A percentile compares a stretch with the other conserved stretches of the same genome.
These are phyloP conservation scores for Pipistrellus kuhlii DNA, from an alignment of 2,797 vertebrate genomes.

Conservation along the genomic window DNA sequence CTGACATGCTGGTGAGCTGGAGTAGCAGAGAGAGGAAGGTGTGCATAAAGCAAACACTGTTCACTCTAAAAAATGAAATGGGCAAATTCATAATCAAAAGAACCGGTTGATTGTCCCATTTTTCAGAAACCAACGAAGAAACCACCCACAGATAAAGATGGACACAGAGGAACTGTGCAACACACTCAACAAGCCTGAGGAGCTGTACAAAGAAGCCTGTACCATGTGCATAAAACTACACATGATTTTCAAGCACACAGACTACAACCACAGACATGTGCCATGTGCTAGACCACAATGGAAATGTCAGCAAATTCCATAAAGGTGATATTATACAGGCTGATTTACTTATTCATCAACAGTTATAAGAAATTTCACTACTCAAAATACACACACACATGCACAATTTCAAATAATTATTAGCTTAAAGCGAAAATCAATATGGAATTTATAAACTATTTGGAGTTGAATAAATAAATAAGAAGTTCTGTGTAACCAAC, in stretches of 20 bases:
- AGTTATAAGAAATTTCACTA: background rate
- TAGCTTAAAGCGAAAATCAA: background rate
- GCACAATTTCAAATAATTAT: conserved; percentile 30
- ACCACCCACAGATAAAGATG: background rate
- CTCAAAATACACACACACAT: background rate
- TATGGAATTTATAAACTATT: background rate
- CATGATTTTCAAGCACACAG: conserved; percentile 51
- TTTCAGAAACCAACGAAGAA: conserved; percentile 24
- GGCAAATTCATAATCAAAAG: background rate
- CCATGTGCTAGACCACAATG: conserved; percentile 33
- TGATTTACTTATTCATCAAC: conserved; percentile 13
- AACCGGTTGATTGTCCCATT: background rate
- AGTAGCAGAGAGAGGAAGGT: background rate
- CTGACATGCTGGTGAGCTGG: background rate
- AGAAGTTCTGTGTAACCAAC: conserved; percentile 2
- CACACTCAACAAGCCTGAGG: background rate
- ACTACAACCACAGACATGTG: conserved; percentile 53
- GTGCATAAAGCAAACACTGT: background rate
- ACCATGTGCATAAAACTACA: background rate
- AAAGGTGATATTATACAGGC: conserved; percentile 61
- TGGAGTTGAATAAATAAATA: background rate
- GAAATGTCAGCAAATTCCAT: conserved; percentile 75
- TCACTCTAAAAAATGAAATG: background rate
- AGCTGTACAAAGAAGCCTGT: background rate
- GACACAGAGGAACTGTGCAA: background rate